Evolutionary conservation across 2,888 invertebrate species (phyloP), one percentile per base, ranked within the genome.

Genomic region (Chorisops tibialis): DNA sequence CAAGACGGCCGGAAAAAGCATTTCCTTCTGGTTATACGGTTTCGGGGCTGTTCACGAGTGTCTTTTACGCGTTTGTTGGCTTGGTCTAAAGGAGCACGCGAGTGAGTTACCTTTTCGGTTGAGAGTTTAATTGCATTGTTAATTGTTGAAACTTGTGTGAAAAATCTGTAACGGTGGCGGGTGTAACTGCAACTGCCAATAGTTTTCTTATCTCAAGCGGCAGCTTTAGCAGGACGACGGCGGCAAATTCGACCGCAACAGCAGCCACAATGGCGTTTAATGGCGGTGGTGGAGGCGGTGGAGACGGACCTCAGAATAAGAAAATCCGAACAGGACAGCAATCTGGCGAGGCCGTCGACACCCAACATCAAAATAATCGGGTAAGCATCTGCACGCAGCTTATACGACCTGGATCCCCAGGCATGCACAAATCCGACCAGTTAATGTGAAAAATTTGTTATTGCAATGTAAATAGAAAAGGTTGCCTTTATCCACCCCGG

Each of bases 311-410:
- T 68, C 77, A 77, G 67, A 77, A 76, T 63, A 77, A 77, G 70
- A 77, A 76, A 68, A 77, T 77, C 68, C 76, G 77, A 63, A 77
- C 77, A 65, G 77, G 75, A 21, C 75, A 75, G 67, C 77, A 76
- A 71, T 67, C 75, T 54, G 73, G 74, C 60, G 77, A 77, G 30
- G 71, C 70, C 51, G 64, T 65, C 41, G 76, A 76, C 69, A 72
- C 70, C 67, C 74, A 61, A 37, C 61, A 72, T 66, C 74, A 76
- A 71, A 73, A 74, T 68, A 71, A 70, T 67, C 70, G 76, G 75
- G 76, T 76, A 61, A 77, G 76, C 74, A 5, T 6, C 30, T 35
- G n/a, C 3, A 22, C 5, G 16, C 3, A n/a, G 6, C 3, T 22
- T 11, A 16, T 18, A 21, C 14, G 19, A 21, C 41, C 19, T 12